Evolutionary conservation across 2,888 invertebrate species (phyloP).

Genomic region (Melitaea athalia): DNA sequence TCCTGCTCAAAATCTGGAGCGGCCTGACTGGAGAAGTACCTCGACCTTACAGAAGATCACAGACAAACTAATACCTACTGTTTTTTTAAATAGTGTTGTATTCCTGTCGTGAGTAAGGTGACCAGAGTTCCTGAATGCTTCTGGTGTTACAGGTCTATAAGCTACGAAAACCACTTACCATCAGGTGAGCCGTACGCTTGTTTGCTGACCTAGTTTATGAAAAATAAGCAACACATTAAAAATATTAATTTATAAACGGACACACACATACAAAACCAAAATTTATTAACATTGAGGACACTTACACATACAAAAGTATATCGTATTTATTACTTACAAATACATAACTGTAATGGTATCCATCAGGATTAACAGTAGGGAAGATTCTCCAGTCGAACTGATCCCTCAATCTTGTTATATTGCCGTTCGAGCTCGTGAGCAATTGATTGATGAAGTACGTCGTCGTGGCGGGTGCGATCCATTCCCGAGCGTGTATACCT

Average conservation of each 20-base stretch:
- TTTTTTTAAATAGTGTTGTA: no score
- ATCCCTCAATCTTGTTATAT: conserved; percentile 74
- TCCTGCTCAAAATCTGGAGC: no score
- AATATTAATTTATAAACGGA: not conserved
- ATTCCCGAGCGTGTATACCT: conserved; percentile 90
- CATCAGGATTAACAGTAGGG: conserved; percentile 90
- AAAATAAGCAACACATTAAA: no score
- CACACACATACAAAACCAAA: not conserved
- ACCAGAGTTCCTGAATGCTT: no score
- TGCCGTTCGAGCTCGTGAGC: conserved; percentile 76
- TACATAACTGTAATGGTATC: conserved; percentile 86
- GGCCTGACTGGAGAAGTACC: no score
- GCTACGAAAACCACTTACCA: no score
- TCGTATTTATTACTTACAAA: conserved; percentile 53
- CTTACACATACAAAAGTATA: not conserved
- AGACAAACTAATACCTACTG: no score
- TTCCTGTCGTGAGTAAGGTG: no score
- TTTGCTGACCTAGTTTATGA: no score
- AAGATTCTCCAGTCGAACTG: conserved; percentile 88
- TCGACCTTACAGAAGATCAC: no score
- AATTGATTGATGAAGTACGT: conserved; percentile 85
- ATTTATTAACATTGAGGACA: not conserved
- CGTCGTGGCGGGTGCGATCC: conserved; percentile 86
- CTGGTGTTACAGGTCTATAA: no score
- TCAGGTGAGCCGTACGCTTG: no score